Conservation (phyloP, 2,113 vertebrate genomes). For the Garra rufa region DNA sequence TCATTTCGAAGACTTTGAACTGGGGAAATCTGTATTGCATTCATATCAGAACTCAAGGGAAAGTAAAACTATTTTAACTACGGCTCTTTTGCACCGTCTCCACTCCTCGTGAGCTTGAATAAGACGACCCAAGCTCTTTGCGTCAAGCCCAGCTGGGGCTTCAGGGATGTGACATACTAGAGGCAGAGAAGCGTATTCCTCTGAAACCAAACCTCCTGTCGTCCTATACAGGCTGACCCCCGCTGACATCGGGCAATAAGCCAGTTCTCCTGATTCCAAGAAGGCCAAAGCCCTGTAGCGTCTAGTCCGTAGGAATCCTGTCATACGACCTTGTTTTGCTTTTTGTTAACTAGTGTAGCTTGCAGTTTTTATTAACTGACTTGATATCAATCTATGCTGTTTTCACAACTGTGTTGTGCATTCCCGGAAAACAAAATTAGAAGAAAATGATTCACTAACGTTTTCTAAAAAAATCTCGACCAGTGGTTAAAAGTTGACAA, state of each 20-base stretch:
- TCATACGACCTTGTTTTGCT: not conserved
- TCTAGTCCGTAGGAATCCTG: not conserved
- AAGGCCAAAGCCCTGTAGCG: not conserved
- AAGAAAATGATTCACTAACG: not conserved
- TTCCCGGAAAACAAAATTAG: not conserved
- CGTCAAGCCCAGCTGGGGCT: not conserved
- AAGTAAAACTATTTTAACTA: slow-evolving; percentile 28
- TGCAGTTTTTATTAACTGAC: not conserved
- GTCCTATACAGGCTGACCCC: slow-evolving; percentile 2
- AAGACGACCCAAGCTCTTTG: not conserved
- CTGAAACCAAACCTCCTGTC: slow-evolving; percentile 3
- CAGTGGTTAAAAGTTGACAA: not conserved
- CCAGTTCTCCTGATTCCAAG: slow-evolving; percentile 11
- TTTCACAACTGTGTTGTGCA: not conserved
- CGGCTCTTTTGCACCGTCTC: slow-evolving; percentile 19
- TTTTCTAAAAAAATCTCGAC: not conserved
- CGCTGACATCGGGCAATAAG: slow-evolving; percentile 11
- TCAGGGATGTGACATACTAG: slow-evolving; percentile 30
- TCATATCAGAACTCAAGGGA: slow-evolving; percentile 27
- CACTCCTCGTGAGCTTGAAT: slow-evolving; percentile 4
- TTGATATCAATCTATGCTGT: not conserved
- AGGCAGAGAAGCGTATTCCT: slow-evolving; percentile 13
- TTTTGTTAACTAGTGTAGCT: not conserved
- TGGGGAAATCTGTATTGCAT: slow-evolving; percentile 8
- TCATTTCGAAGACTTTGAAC: slow-evolving; percentile 19